phyloP scores from a whole-genome alignment of 2,113 vertebrate species.

The Phoxinus phoxinus region DNA sequence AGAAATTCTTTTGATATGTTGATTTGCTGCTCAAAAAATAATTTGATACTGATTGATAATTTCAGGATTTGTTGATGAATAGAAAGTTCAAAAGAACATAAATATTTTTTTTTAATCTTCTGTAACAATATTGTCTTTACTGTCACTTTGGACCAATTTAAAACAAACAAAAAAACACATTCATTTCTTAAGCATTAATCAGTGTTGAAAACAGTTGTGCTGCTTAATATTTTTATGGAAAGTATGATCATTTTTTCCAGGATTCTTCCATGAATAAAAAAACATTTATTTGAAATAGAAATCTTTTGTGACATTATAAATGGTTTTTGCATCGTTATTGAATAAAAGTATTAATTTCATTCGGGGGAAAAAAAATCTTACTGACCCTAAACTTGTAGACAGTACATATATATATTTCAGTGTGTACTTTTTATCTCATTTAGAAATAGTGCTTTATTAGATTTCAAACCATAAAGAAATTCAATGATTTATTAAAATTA shows the following conservation, averaged over 20 bases:
- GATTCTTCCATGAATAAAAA: background rate
- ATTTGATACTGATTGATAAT: background rate
- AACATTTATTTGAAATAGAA: background rate
- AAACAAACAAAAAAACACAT: too few species aligned
- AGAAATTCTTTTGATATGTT: background rate
- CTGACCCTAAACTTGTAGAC: background rate
- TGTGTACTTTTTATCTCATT: background rate
- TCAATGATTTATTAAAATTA: background rate
- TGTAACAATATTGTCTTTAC: background rate
- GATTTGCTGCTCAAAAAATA: background rate
- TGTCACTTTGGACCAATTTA: background rate
- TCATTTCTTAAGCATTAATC: too few species aligned
- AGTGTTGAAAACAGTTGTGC: too few species aligned
- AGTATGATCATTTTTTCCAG: accelerated
- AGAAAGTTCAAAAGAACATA: background rate
- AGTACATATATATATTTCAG: background rate
- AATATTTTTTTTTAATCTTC: background rate
- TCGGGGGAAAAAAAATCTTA: background rate
- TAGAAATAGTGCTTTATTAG: background rate
- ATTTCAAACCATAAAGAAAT: background rate
- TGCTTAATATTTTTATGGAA: too few species aligned
- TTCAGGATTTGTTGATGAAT: background rate
- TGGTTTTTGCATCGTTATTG: background rate
- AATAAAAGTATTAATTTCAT: background rate
- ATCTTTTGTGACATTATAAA: background rate